Conservation (phyloP, 1,140 invertebrate genomes). For the Prorops nasuta region DNA sequence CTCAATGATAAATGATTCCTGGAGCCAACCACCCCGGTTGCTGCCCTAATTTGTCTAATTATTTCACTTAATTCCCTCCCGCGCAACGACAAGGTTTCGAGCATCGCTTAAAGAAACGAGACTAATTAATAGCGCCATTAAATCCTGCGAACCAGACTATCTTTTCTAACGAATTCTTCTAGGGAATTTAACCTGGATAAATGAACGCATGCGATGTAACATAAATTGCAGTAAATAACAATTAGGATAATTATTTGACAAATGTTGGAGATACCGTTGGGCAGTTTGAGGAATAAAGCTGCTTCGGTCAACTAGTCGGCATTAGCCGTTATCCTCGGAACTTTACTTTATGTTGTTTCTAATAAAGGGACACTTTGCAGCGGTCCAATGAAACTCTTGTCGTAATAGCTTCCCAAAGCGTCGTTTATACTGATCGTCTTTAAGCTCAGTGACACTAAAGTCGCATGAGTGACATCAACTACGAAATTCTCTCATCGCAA, state of each 20-base stretch:
- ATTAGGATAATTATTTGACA: no score
- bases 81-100: slow-evolving; percentile 46
- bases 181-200: neutral
- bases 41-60: slow-evolving; percentile 58
- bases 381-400: no score
- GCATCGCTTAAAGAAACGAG: slow-evolving; percentile 50
- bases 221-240: no score
- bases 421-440: neutral
- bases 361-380: no score
- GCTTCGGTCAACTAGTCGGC: no score
- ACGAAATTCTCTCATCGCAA: slow-evolving; percentile 1
- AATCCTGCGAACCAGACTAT: slow-evolving; percentile 20
- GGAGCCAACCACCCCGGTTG: slow-evolving; percentile 39
- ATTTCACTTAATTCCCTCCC: slow-evolving; percentile 55
- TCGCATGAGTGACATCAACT: neutral
- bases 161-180: slow-evolving; percentile 15
- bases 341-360: no score
- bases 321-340: no score
- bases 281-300: no score
- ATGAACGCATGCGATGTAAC: no score
- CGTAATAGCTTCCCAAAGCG: neutral
- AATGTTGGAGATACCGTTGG: no score
- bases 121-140: slow-evolving; percentile 56
- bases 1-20: slow-evolving; percentile 55
- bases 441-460: neutral